These are phyloP conservation scores for Neogale vison DNA, from an alignment of 2,113 vertebrate species.

Conservation along the genomic window DNA sequence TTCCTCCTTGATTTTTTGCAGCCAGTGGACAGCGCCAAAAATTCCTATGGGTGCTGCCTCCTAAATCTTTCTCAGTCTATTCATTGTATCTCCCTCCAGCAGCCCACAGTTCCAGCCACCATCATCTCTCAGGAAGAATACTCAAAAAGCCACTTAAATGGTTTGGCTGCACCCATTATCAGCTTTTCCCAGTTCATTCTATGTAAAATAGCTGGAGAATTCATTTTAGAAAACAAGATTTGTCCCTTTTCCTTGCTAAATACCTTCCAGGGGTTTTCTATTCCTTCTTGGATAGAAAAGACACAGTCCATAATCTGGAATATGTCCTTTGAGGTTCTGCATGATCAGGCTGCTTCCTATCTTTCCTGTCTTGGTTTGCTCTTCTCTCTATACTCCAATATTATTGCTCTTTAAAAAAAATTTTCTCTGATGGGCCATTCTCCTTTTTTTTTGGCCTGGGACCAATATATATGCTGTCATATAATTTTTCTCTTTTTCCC, in stretches of 20 bases:
- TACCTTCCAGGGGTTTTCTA: background rate
- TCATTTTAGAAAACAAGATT: background rate
- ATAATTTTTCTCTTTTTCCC: constrained; percentile 28
- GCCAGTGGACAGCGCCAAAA: too few species aligned
- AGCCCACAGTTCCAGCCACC: rapidly evolving
- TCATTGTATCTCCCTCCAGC: background rate
- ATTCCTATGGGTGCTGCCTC: background rate
- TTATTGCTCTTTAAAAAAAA: background rate
- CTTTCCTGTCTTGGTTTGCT: background rate
- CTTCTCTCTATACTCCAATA: background rate
- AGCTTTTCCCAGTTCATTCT: background rate
- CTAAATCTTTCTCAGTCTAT: background rate
- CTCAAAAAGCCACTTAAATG: background rate
- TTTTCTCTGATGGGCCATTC: background rate
- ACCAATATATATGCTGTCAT: background rate
- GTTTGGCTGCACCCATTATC: background rate
- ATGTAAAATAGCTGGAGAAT: background rate
- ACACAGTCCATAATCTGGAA: background rate
- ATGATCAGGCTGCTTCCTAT: background rate
- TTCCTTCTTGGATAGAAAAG: background rate
- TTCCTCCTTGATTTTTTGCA: background rate
- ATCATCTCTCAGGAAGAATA: background rate
- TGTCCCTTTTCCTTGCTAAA: background rate
- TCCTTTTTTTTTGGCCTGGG: background rate
- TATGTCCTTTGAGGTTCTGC: background rate